phyloP scores from a whole-genome alignment of 2,888 invertebrate genomes.

The Dione juno region DNA sequence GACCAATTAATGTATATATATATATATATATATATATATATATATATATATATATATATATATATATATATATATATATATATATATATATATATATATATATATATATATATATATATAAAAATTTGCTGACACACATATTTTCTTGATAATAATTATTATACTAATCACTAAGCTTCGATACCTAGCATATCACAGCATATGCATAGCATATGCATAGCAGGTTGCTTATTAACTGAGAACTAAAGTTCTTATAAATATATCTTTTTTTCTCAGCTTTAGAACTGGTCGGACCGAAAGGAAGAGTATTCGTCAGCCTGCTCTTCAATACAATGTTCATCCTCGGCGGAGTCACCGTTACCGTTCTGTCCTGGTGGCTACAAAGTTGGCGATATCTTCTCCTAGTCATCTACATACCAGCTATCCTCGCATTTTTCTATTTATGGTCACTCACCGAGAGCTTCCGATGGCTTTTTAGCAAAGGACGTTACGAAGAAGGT shows the following conservation, averaged over 20 bases:
- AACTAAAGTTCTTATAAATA: not conserved
- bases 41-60: no score
- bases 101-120: no score
- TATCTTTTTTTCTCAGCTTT: constrained; percentile 60
- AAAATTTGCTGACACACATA: no score
- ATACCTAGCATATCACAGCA: no score
- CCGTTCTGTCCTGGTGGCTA: constrained; percentile 74
- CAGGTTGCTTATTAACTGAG: not conserved
- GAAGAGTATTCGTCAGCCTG: constrained; percentile 74
- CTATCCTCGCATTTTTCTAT: constrained; percentile 70
- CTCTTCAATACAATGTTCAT: constrained; percentile 81
- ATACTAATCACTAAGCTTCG: no score
- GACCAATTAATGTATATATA: no score
- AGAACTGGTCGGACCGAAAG: constrained; percentile 77
- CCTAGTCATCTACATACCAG: constrained; percentile 74
- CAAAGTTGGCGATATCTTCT: constrained; percentile 76
- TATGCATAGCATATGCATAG: not conserved
- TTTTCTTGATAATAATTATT: no score
- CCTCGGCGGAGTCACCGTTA: constrained; percentile 74
- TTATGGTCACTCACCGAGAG: constrained; percentile 74
- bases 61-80: no score
- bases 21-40: no score
- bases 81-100: no score
- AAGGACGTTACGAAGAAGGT: constrained; percentile 86
- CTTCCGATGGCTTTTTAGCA: constrained; percentile 82